Base-by-base conservation (phyloP, 2,888 invertebrate species). In the Eupithecia pulchellata region DNA sequence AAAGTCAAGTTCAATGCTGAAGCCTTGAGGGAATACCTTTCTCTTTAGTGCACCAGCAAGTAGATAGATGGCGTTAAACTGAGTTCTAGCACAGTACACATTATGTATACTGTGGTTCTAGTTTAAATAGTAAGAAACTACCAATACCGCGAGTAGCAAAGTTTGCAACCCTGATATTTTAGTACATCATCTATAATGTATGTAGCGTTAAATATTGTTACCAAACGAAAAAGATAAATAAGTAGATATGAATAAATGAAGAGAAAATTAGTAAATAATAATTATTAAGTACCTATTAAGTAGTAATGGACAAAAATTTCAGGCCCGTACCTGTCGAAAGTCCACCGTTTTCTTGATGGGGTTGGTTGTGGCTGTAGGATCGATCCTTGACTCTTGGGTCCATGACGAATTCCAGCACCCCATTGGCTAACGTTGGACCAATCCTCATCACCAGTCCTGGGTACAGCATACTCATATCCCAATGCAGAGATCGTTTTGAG, bases 381-480 rank as follows among this genome's bases (percentile, higher is more conserved):
- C 95, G 87, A 77, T 95, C 92, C 64, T 95, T 95, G 27, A 92
- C 82, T 72, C 94, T 92, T 0, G 95, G 95, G 80, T 97, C 97
- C 84, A 97, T 90, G 0, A 96, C 95, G 81, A 98, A 97, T 81
- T 97, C 97, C 42, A 97, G 91, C 36, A 97, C 90, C 62, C 97
- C 97, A 75, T 96, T 96, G 0, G 96, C 95, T 1, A 96, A 89
- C 52, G 96, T 96, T 52, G 97, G 97, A 2, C 97, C 96, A 63
- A 97, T 95, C 75, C 95, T 95, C 95, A 98, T 96, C 69, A 95
- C 95, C 14, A 98, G 86, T 0, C 97, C 97, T 0, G 97, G 97
- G 86, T 97, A 97, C 1, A 97, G 74, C 6, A 89, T 92, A 70
- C 96, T 95, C 87, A 98, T 94, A 74, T 97, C 97, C 97, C 97